Percentiles rank a stretch among this genome's conserved stretches.
phyloP scores from a whole-genome alignment of 2,797 vertebrate species.

The Enoplosus armatus region DNA sequence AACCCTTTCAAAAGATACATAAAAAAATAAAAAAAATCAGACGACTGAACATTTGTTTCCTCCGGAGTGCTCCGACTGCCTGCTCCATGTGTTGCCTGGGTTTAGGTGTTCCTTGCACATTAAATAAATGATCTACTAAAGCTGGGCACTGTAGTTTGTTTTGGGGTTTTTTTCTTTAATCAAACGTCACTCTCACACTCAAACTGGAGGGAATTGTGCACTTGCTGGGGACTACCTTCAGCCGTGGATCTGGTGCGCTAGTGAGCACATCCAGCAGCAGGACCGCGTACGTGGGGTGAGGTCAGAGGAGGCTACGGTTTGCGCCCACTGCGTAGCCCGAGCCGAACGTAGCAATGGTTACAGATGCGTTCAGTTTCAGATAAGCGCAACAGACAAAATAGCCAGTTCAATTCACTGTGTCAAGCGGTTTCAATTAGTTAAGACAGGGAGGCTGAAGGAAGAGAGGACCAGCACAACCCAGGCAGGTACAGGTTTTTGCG shows the following conservation, averaged over 20 bases:
- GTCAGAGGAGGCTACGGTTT: background rate
- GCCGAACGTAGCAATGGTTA: background rate
- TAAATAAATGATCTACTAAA: slow-evolving; percentile 18
- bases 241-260: background rate
- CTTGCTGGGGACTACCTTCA: slow-evolving; percentile 20
- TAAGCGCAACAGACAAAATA: background rate
- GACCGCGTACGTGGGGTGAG: background rate
- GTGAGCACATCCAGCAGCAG: background rate
- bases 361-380: background rate
- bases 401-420: background rate
- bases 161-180: too few relatives aligned
- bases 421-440: background rate
- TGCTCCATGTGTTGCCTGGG: slow-evolving; percentile 11
- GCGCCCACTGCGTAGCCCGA: background rate
- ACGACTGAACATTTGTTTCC: slow-evolving; percentile 36
- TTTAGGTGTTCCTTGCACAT: slow-evolving; percentile 33
- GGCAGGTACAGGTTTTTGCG: background rate
- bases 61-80: slow-evolving; percentile 5
- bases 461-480: background rate
- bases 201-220: slow-evolving; percentile 9
- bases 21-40: slow-evolving; percentile 24
- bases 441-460: background rate
- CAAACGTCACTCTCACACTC: slow-evolving; percentile 17
- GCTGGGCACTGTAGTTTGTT: slow-evolving; percentile 10
- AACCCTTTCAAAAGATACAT: slow-evolving; percentile 45